Conservation (phyloP, 2,888 invertebrate species). For the Cheilosia vulpina region DNA sequence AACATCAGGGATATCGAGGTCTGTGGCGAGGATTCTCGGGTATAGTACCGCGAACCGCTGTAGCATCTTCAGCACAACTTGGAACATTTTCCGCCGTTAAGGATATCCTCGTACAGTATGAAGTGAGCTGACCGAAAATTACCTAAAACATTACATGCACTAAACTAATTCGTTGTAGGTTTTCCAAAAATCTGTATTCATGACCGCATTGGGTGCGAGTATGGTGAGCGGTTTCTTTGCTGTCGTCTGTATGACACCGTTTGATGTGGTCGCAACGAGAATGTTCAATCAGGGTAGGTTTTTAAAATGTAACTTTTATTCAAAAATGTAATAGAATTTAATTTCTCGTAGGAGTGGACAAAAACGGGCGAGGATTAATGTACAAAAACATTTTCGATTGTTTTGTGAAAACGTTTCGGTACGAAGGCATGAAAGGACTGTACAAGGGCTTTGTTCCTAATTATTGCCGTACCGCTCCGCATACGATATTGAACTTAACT, state of each 20-base stretch:
- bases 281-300: slow-evolving; percentile 93
- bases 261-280: slow-evolving; percentile 94
- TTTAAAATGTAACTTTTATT: slow-evolving; percentile 32
- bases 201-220: slow-evolving; percentile 88
- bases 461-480: slow-evolving; percentile 91
- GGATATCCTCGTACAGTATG: slow-evolving; percentile 83
- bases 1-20: slow-evolving; percentile 86
- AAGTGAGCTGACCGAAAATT: slow-evolving; percentile 62
- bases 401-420: slow-evolving; percentile 88
- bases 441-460: slow-evolving; percentile 92
- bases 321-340: slow-evolving; percentile 21
- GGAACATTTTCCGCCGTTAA: slow-evolving; percentile 89
- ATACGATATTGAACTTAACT: slow-evolving; percentile 90
- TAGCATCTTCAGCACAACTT: slow-evolving; percentile 93
- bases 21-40: slow-evolving; percentile 91
- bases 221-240: slow-evolving; percentile 91
- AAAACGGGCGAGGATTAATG: slow-evolving; percentile 86
- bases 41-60: slow-evolving; percentile 89
- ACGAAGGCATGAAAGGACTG: slow-evolving; percentile 90
- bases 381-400: slow-evolving; percentile 92
- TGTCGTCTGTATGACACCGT: slow-evolving; percentile 91
- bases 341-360: slow-evolving; percentile 85
- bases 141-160: too few relatives aligned
- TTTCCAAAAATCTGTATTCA: slow-evolving; percentile 83
- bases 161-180: slow-evolving; percentile 76